phyloP scores from a whole-genome alignment of 2,113 vertebrate genomes.

The Cariama cristata region DNA sequence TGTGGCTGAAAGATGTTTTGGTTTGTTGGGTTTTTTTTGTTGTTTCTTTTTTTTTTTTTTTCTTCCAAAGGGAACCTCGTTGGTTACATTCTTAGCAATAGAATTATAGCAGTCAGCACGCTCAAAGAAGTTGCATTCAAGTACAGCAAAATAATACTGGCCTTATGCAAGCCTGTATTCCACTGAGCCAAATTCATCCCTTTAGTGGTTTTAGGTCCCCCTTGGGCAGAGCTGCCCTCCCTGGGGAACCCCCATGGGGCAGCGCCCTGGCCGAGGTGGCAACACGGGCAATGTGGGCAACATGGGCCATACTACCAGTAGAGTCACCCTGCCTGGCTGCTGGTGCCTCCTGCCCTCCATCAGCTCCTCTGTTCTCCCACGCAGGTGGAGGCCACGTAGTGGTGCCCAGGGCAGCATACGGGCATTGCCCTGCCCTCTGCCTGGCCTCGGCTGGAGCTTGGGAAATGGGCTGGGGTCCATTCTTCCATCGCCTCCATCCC shows the following conservation, averaged over 20 bases:
- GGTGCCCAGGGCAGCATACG: neutral
- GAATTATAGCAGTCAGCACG: neutral
- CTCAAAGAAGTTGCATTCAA: slow-evolving; percentile 31
- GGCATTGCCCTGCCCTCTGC: neutral
- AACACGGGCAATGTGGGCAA: neutral
- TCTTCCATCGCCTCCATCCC: neutral
- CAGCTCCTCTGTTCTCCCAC: neutral
- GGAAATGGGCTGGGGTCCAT: neutral
- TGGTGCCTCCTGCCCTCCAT: neutral
- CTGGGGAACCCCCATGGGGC: neutral
- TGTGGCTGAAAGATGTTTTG: neutral
- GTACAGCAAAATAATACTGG: neutral
- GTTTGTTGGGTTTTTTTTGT: neutral
- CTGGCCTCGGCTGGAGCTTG: neutral
- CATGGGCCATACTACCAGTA: neutral
- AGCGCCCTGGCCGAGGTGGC: neutral
- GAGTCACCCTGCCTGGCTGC: neutral
- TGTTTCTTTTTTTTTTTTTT: neutral
- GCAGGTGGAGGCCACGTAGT: fast-evolving
- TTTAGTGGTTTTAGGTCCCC: neutral
- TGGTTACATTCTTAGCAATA: neutral
- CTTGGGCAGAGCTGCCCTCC: neutral
- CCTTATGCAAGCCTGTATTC: neutral
- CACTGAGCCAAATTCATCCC: neutral
- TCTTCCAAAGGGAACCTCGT: neutral